Evolutionary conservation across 1,140 invertebrate genomes (phyloP), one percentile per base, ranked within the genome.

Genomic region (Aphidius ervi): DNA sequence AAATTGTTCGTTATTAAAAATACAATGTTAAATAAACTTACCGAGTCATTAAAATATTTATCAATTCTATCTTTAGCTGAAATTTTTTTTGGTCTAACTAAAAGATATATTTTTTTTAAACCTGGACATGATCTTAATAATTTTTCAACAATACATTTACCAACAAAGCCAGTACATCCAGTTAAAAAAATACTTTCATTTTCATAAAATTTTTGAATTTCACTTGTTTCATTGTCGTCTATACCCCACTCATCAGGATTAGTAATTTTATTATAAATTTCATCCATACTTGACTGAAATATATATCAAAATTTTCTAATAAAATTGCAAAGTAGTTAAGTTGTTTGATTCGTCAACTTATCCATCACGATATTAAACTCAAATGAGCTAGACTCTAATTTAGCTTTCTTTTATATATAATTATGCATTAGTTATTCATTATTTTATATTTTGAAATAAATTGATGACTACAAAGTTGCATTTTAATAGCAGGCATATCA

Each of bases 101-200:
- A 72, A 10, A 87, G 61, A 65, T 84, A 88, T 20, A 89, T 75
- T 48, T 68, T 80, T 47, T 77, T 76, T 0, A 88, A 61, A 8
- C 78, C 78, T 5, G 77, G 77, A 73, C 87, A 88, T 20, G 79
- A 78, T 46, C 85, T 68, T 6, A 88, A 68, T 4, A 88, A 65
- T 72, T 88, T 88, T 72, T 88, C 86, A 7, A 87, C 71, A 8
- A 87, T 68, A 41, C 82, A 77, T 72, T 85, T 87, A 1, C 86
- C 86, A 56, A 87, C 73, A 68, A 86, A 87, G 37, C 85, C 85
- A 4, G 84, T 85, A 3, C 54, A 66, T 6, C 68, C 69, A 6
- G 67, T 67, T 5, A 69, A 8, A 6, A 72, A 62, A 43, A 74
- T 43, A 0, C 63, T 67, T 60, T 72, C 68, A 0, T 63, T 68